Conservation (phyloP, 1,140 invertebrate genomes). For the Nebria ingens region DNA sequence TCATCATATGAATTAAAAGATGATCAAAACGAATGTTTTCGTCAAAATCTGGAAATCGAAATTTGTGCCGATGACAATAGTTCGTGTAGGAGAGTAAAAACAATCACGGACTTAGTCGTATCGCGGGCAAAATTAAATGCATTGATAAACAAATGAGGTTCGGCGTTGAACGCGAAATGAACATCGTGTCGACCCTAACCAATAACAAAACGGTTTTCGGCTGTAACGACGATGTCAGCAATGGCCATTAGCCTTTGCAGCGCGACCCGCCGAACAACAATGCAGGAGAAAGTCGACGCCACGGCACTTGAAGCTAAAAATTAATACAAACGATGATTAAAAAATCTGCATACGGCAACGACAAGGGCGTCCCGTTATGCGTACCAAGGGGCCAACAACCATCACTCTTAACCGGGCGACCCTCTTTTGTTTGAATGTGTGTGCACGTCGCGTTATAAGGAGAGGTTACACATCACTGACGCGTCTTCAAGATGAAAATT, state of each 20-base stretch:
- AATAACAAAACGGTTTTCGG: neutral
- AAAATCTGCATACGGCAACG: constrained; percentile 21
- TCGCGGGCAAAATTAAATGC: neutral
- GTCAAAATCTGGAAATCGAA: too few species aligned
- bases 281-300: neutral
- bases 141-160: neutral
- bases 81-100: too few species aligned
- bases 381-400: neutral
- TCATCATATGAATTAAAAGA: too few species aligned
- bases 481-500: too few species aligned
- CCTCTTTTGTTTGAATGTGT: too few species aligned
- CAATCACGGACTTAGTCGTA: too few species aligned
- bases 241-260: neutral
- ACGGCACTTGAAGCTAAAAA: constrained; percentile 17
- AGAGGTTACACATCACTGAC: too few species aligned
- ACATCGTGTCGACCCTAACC: neutral
- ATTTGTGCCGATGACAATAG: too few species aligned
- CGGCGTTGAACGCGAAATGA: neutral
- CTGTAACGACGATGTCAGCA: neutral
- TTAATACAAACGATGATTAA: constrained; percentile 20
- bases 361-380: neutral
- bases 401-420: too few species aligned
- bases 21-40: too few species aligned
- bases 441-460: too few species aligned
- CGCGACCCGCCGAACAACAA: neutral